Evolutionary conservation across 1,140 invertebrate genomes (phyloP).

Genomic region (Nasonia vitripennis): DNA sequence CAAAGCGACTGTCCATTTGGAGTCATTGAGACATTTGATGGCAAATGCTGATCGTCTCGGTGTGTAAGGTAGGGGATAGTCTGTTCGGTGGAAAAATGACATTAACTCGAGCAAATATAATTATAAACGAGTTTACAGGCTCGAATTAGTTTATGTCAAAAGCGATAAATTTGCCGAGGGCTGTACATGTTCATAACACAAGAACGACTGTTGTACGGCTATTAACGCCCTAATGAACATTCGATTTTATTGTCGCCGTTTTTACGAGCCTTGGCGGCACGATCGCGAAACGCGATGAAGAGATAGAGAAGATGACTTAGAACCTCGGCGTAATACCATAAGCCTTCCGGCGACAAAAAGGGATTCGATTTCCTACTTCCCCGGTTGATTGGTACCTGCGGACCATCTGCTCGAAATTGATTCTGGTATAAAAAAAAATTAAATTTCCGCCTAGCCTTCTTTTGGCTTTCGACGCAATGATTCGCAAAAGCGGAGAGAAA

Average conservation of each 20-base stretch:
- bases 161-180: neutral
- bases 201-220: neutral
- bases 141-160: neutral
- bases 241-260: no score
- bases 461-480: neutral
- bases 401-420: neutral
- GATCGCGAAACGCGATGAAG: neutral
- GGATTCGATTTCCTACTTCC: constrained; percentile 17
- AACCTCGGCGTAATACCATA: neutral
- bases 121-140: neutral
- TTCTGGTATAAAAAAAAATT: neutral
- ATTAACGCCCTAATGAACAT: no score
- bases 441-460: neutral
- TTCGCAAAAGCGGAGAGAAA: neutral
- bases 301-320: neutral
- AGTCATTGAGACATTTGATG: no score
- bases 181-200: neutral
- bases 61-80: neutral
- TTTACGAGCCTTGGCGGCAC: no score
- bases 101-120: neutral
- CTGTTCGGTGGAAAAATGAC: neutral
- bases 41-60: no score
- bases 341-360: neutral
- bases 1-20: no score
- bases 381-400: neutral